phyloP scores from a whole-genome alignment of 2,113 vertebrate species.

The Osmerus mordax region DNA sequence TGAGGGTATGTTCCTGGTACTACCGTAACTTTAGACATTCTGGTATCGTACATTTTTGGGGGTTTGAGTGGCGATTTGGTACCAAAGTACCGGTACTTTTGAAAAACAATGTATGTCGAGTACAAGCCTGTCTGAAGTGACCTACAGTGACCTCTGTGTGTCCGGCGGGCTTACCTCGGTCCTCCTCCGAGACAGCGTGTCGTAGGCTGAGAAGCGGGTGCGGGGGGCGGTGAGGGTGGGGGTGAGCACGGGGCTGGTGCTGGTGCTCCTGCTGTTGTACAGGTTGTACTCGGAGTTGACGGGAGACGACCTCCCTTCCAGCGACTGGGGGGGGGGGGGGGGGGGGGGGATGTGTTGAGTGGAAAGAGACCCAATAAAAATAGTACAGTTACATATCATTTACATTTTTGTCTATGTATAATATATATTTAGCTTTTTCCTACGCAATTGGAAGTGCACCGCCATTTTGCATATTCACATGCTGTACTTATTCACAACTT shows the following conservation, averaged over 20 bases:
- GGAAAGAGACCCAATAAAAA: background rate
- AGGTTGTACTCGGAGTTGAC: slow-evolving; percentile 67
- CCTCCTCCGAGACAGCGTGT: slow-evolving; percentile 61
- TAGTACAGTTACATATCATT: background rate
- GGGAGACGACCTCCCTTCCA: slow-evolving; percentile 59
- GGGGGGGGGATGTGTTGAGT: background rate
- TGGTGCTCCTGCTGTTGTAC: slow-evolving; percentile 62
- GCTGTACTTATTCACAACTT: background rate
- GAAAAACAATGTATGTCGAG: too few relatives aligned
- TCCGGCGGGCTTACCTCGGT: slow-evolving; percentile 25
- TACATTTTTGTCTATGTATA: background rate
- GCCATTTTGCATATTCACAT: background rate
- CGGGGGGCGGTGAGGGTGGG: slow-evolving; percentile 10
- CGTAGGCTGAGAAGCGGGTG: slow-evolving; percentile 57
- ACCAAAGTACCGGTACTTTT: background rate
- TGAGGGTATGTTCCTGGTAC: too few relatives aligned
- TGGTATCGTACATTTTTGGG: too few relatives aligned
- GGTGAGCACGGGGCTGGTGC: slow-evolving; percentile 54
- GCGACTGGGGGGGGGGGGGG: slow-evolving; percentile 1
- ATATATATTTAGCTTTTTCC: background rate
- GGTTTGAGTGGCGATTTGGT: too few relatives aligned
- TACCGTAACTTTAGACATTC: too few relatives aligned
- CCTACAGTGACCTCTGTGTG: background rate
- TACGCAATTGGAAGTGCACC: background rate
- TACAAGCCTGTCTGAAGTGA: too few relatives aligned